These are phyloP conservation scores for Hirudinaria manillensis DNA, from an alignment of 2,888 invertebrate species.

Conservation along the genomic window DNA sequence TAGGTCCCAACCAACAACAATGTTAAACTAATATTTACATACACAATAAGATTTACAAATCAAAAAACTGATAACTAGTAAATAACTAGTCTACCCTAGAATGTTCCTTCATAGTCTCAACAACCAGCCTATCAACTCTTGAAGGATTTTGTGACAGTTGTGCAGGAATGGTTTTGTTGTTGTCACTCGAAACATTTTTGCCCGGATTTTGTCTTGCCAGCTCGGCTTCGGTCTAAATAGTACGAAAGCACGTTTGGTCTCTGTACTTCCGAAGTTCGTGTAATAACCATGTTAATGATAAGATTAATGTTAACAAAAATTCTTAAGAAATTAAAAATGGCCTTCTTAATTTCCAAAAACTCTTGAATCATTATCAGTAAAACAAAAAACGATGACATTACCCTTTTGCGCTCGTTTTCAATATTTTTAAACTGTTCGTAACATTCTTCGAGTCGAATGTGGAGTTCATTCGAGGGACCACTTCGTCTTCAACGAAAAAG, in stretches of 20 bases:
- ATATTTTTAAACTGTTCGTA: constrained; percentile 73
- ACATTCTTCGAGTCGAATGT: constrained; percentile 69
- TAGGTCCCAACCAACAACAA: not conserved
- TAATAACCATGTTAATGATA: not conserved
- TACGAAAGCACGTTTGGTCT: not conserved
- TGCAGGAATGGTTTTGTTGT: constrained; percentile 67
- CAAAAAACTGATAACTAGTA: not conserved
- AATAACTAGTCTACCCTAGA: constrained; percentile 56
- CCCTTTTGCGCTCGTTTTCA: constrained; percentile 72
- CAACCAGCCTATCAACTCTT: constrained; percentile 70
- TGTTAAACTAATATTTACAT: not conserved
- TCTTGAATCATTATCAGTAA: not conserved
- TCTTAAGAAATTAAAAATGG: not conserved
- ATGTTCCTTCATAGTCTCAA: constrained; percentile 73
- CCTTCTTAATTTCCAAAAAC: not conserved
- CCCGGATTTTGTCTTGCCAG: constrained; percentile 73
- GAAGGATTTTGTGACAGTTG: constrained; percentile 71
- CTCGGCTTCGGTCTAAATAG: constrained; percentile 64
- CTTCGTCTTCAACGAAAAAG: constrained; percentile 51
- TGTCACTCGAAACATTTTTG: constrained; percentile 70
- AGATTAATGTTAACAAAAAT: not conserved
- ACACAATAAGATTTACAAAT: not conserved
- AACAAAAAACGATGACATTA: constrained; percentile 35
- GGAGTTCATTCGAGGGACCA: constrained; percentile 60
- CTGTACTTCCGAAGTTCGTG: not conserved